Evolutionary conservation across 2,797 vertebrate genomes (phyloP).

Genomic region (Manis pentadactyla): DNA sequence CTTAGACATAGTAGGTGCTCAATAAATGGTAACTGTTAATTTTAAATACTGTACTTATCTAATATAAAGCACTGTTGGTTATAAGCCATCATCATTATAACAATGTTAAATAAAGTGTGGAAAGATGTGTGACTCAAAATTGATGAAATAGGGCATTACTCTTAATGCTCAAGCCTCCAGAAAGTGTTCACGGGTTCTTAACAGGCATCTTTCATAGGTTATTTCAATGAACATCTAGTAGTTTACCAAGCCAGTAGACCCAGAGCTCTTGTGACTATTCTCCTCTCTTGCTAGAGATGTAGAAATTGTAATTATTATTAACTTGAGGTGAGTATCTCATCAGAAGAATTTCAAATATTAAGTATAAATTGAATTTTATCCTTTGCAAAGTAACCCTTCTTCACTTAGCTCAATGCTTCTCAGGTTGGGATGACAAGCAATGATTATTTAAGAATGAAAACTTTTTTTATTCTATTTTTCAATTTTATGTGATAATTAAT

Average conservation of each 20-base stretch:
- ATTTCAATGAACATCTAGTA: background rate
- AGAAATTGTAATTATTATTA: constrained; percentile 26
- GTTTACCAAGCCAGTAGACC: background rate
- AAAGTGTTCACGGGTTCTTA: background rate
- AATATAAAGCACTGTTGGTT: background rate
- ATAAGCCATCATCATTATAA: background rate
- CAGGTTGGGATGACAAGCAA: constrained; percentile 68
- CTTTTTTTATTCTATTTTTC: constrained; percentile 67
- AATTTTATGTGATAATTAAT: constrained; percentile 79
- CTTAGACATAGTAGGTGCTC: background rate
- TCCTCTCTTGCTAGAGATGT: background rate
- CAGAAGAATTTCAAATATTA: constrained; percentile 26
- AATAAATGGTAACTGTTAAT: background rate
- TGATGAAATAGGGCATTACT: background rate
- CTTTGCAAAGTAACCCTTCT: constrained; percentile 54
- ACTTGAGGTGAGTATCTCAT: background rate
- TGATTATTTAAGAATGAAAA: constrained; percentile 76
- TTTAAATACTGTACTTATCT: background rate
- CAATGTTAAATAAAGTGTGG: background rate
- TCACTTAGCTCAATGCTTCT: constrained; percentile 48
- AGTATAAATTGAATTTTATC: constrained; percentile 38
- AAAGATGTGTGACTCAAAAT: background rate
- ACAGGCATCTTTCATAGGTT: background rate
- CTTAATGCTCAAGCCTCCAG: background rate
- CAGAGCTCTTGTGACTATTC: background rate